Base-by-base conservation (phyloP, 2,888 invertebrate genomes). In the Brenthis daphne region DNA sequence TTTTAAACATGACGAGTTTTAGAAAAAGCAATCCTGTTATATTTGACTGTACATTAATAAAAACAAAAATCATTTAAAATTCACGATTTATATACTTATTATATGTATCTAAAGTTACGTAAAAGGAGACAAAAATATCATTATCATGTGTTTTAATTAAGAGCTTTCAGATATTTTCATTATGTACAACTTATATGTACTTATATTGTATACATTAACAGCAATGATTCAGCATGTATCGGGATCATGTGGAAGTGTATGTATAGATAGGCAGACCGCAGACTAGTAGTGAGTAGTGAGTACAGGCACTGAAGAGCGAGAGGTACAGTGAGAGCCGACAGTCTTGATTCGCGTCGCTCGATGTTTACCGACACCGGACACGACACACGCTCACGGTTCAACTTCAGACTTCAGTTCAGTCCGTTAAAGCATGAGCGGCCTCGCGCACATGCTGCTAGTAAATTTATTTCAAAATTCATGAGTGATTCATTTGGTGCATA, bases 171-270 rank as follows among this genome's bases (percentile, higher is more conserved):
- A 37, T 37, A 37, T 37, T 37, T 37, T 37, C 37, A 6, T 8
- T 37, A 37, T 8, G 37, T 37, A 37, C 3, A 24, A 24, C 8
- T 1, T 43, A 43, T 43, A 43, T 43, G 37, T 20, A 20, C 1
- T 20, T 20, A 20, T 20, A 20, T 20, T 20, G 20, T 43, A 2
- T 43, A 43, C 11, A 43, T 43, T 11, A 29, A 3, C 37, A 43
- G 37, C 64, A 63, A 69, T 70, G 68, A 71, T 58, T 74, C 69
- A 68, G 71, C 65, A 69, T 60, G 43, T 67, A 72, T 60, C 57
- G 51, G 68, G 69, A 74, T 64, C 66, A 61, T 68, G 63, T 70
- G 60, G 60, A 65, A 53, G 20, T 55, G 60, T 57, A 24, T 55
- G 54, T 55, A 24, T 55, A 11, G 37, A 43, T 43, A 43, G 8